phyloP scores from a whole-genome alignment of 2,888 invertebrate genomes.

The Frankliniella intonsa region DNA sequence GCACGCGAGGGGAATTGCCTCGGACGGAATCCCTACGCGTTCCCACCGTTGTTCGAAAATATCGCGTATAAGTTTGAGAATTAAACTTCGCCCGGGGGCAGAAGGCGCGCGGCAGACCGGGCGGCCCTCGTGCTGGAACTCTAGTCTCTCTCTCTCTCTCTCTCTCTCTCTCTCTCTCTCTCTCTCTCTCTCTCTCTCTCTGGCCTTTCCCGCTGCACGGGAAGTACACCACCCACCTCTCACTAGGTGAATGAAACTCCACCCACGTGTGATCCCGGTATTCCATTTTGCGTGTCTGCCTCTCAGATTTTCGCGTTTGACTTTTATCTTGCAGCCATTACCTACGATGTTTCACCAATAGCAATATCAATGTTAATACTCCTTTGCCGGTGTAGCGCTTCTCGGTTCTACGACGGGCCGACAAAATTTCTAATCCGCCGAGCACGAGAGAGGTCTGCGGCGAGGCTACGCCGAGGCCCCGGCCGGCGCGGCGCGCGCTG shows the following conservation, averaged over 20 bases:
- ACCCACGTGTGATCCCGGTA: too few relatives aligned
- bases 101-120: background rate
- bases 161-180: background rate
- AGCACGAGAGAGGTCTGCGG: background rate
- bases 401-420: background rate
- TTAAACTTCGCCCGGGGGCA: background rate
- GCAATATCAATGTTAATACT: too few relatives aligned
- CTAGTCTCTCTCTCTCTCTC: background rate
- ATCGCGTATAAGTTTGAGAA: conserved; percentile 5
- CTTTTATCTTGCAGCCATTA: background rate
- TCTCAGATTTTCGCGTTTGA: background rate
- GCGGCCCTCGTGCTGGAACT: background rate
- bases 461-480: background rate
- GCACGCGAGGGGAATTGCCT: background rate
- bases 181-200: background rate
- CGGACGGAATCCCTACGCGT: background rate
- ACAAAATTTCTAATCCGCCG: background rate
- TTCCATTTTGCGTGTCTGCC: too few relatives aligned
- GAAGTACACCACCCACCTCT: too few relatives aligned
- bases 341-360: background rate
- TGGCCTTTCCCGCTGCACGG: too few relatives aligned
- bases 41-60: background rate
- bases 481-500: background rate
- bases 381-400: background rate
- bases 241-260: too few relatives aligned